phyloP scores from a whole-genome alignment of 2,113 vertebrate species.

The Camelus bactrianus region DNA sequence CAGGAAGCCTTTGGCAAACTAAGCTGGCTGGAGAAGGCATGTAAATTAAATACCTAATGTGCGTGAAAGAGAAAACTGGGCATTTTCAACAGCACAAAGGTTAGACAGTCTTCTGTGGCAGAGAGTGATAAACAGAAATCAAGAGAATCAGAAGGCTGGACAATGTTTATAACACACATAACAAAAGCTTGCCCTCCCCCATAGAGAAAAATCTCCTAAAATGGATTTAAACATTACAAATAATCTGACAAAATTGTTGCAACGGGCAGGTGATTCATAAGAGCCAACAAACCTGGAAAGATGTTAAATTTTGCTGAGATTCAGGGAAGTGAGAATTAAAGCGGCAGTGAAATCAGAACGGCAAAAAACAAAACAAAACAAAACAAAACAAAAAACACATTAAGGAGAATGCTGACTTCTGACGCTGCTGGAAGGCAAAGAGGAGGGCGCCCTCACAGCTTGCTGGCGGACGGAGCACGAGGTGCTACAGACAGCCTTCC shows the following conservation, averaged over 20 bases:
- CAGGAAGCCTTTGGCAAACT: constrained; percentile 68
- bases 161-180: not conserved
- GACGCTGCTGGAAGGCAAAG: too few relatives aligned
- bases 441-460: rapidly evolving
- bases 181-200: not conserved
- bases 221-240: not conserved
- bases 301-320: not conserved
- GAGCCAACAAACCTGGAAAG: not conserved
- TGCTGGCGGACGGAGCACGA: rapidly evolving
- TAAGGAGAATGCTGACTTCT: not conserved
- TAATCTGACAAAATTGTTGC: not conserved
- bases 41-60: constrained; percentile 74
- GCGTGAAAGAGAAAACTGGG: not conserved
- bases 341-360: not conserved
- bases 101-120: not conserved
- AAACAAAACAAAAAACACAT: too few relatives aligned
- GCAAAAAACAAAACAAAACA: too few relatives aligned
- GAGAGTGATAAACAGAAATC: constrained; percentile 19
- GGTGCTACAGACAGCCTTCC: rapidly evolving
- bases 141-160: not conserved
- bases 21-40: constrained; percentile 54
- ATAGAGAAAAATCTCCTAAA: not conserved
- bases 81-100: constrained; percentile 11
- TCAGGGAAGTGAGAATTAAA: not conserved
- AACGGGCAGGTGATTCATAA: not conserved